Conservation (phyloP, 2,113 vertebrate species). For the Nerophis ophidion region DNA sequence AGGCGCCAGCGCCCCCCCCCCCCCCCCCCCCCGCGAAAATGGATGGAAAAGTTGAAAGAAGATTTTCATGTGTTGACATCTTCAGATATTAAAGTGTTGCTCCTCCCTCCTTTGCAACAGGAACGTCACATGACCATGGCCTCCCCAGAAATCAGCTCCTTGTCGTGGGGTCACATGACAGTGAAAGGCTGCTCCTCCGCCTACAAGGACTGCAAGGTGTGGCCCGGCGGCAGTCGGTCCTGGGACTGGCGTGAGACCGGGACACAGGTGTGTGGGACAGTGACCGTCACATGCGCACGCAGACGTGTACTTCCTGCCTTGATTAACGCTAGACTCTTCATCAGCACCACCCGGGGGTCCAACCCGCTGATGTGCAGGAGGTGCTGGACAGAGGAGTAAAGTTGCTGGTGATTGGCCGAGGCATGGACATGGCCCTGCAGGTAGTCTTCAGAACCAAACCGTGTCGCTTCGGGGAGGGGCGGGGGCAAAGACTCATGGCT, state of each 20-base stretch:
- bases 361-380: conserved; percentile 90
- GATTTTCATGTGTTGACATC: no score
- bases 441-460: conserved; percentile 52
- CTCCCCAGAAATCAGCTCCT: conserved; percentile 85
- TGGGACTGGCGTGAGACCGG: conserved; percentile 98
- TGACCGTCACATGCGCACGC: no score
- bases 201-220: conserved; percentile 97
- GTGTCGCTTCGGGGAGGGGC: not conserved
- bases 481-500: not conserved
- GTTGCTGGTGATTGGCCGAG: conserved; percentile 85
- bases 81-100: no score
- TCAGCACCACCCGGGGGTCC: conserved; percentile 92
- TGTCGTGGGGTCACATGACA: conserved; percentile 93
- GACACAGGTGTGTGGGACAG: conserved; percentile 75
- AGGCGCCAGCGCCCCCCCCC: no score
- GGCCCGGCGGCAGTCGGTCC: conserved; percentile 89
- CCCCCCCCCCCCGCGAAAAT: no score
- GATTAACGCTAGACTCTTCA: no score
- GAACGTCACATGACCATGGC: conserved; percentile 66
- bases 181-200: conserved; percentile 79
- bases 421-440: conserved; percentile 91
- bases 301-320: no score
- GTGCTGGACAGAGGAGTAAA: conserved; percentile 79
- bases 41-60: no score
- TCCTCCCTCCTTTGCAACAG: no score